A percentile compares a stretch with the other conserved stretches of the same genome.
Conservation (phyloP, 2,888 invertebrate species). For the Nomada flava region DNA sequence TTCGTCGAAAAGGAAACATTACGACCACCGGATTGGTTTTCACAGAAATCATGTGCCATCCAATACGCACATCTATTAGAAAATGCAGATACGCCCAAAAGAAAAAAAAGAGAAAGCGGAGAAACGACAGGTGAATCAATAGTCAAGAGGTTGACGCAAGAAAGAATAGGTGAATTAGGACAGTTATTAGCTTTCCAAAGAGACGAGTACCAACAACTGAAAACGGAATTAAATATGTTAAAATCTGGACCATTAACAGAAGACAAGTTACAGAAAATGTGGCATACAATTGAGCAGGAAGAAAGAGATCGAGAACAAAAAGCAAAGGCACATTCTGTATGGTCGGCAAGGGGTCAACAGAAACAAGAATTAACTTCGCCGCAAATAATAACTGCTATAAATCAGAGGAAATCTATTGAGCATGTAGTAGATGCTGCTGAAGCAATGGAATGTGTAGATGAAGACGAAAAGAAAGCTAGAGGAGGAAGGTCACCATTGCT, state of each 20-base stretch:
- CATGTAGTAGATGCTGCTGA: constrained; percentile 66
- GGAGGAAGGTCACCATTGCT: constrained; percentile 87
- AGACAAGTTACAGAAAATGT: constrained; percentile 90
- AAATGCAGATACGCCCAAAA: constrained; percentile 93
- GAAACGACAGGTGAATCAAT: constrained; percentile 93
- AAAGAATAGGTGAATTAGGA: constrained; percentile 91
- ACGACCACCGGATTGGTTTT: constrained; percentile 94
- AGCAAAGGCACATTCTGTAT: constrained; percentile 84
- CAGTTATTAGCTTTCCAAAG: constrained; percentile 89
- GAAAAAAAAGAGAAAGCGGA: constrained; percentile 91
- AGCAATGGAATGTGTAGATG: constrained; percentile 71
- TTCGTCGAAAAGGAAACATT: constrained; percentile 88
- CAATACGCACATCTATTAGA: constrained; percentile 94
- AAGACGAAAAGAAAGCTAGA: constrained; percentile 78
- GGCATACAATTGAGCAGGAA: constrained; percentile 90
- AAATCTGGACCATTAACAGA: constrained; percentile 88
- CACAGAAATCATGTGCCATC: constrained; percentile 95
- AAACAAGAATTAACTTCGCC: constrained; percentile 74
- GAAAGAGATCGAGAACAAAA: constrained; percentile 90
- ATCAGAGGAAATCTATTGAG: constrained; percentile 72
- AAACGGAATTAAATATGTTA: constrained; percentile 87
- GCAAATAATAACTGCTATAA: constrained; percentile 56
- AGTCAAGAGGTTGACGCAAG: constrained; percentile 90
- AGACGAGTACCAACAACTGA: constrained; percentile 90
- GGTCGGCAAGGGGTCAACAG: constrained; percentile 80